phyloP scores from a whole-genome alignment of 2,888 invertebrate genomes.

The Tortricodes alternella region DNA sequence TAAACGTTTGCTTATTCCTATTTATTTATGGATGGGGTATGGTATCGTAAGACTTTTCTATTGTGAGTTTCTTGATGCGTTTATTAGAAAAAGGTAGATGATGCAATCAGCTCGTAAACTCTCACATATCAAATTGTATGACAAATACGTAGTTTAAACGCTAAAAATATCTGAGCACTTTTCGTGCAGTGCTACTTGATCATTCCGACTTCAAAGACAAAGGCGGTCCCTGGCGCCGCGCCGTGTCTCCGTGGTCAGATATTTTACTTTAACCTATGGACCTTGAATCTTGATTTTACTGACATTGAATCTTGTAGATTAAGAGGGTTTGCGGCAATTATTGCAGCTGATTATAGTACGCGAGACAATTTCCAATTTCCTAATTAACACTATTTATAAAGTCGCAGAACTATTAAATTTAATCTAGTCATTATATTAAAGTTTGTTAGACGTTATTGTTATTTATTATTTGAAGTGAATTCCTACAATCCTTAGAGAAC shows the following conservation, averaged over 20 bases:
- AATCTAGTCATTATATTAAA: conserved; percentile 77
- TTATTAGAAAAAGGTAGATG: conserved; percentile 60
- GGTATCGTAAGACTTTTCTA: conserved; percentile 52
- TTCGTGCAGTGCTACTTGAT: conserved; percentile 1
- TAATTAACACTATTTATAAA: conserved; percentile 70
- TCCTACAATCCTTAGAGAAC: conserved; percentile 64
- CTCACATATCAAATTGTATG: neutral
- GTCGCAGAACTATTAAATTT: conserved; percentile 60
- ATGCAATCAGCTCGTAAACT: conserved; percentile 1
- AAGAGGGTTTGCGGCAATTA: neutral
- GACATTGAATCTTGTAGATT: neutral
- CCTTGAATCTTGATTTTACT: too few species aligned
- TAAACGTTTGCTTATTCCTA: conserved; percentile 64
- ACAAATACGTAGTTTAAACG: neutral
- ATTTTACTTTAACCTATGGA: conserved; percentile 6
- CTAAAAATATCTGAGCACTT: conserved; percentile 25
- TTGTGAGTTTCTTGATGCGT: conserved; percentile 65
- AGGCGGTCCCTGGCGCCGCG: neutral
- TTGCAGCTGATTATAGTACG: conserved; percentile 36
- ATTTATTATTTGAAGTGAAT: conserved; percentile 66
- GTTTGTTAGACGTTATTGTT: conserved; percentile 71
- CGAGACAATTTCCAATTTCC: conserved; percentile 72
- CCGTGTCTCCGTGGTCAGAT: conserved; percentile 28
- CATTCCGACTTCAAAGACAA: neutral
- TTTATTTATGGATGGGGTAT: conserved; percentile 62